Conservation (phyloP, 30 jellyfish, hydroid and myxozoan species). For the Rhopilema esculentum region DNA sequence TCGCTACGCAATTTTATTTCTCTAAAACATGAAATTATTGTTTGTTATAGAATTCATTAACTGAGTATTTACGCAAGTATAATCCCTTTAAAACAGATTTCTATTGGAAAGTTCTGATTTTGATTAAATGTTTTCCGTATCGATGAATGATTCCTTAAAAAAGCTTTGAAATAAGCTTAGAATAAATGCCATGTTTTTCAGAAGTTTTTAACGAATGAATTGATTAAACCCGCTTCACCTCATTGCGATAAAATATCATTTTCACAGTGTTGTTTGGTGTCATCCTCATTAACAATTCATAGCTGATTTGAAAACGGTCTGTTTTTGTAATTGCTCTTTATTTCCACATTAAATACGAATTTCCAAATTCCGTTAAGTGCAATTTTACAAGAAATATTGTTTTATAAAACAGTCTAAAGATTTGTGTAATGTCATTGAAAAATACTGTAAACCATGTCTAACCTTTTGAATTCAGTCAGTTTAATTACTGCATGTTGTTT, state of each 20-base stretch:
- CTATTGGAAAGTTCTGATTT: background rate
- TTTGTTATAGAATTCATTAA: background rate
- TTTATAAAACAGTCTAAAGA: background rate
- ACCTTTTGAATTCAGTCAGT: background rate
- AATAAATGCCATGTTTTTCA: background rate
- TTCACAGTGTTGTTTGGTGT: background rate
- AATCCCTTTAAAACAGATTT: background rate
- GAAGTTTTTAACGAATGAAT: background rate
- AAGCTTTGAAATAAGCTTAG: background rate
- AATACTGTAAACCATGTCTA: background rate
- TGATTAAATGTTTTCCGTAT: background rate
- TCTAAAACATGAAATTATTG: background rate
- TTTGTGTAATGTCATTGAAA: background rate
- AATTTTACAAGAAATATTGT: background rate
- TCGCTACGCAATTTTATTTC: background rate
- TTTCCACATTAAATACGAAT: background rate
- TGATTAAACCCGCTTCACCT: background rate
- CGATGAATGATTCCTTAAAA: background rate
- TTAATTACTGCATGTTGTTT: background rate
- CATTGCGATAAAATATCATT: background rate
- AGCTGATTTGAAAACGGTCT: background rate
- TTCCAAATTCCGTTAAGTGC: background rate
- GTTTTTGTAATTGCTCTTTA: background rate
- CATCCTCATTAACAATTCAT: conserved; percentile 10
- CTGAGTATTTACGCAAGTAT: background rate